Evolutionary conservation across 2,888 invertebrate species (phyloP).

Genomic region (Nowickia ferox): DNA sequence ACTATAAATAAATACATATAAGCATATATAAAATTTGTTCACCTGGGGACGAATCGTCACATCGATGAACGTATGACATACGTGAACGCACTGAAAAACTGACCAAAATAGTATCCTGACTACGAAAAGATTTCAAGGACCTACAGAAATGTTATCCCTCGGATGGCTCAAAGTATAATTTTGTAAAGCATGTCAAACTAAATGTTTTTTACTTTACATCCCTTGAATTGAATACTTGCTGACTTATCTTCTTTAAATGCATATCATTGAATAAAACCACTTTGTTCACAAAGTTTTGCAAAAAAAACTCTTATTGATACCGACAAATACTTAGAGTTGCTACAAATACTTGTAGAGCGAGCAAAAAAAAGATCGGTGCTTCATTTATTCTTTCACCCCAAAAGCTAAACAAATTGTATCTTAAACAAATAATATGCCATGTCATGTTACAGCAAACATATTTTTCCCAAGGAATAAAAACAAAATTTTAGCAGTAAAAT

Average conservation of each 20-base stretch:
- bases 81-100: too few relatives aligned
- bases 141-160: too few relatives aligned
- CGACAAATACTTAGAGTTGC: background rate
- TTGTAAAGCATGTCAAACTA: too few relatives aligned
- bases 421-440: constrained; percentile 35
- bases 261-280: background rate
- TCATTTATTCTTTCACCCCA: background rate
- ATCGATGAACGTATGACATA: too few relatives aligned
- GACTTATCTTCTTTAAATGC: background rate
- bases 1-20: too few relatives aligned
- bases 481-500: constrained; percentile 28
- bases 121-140: too few relatives aligned
- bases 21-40: too few relatives aligned
- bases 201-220: too few relatives aligned
- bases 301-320: background rate
- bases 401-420: constrained; percentile 5
- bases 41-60: too few relatives aligned
- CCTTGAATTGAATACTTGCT: too few relatives aligned
- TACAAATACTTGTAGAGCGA: background rate
- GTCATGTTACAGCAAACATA: constrained; percentile 21
- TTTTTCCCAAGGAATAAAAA: background rate
- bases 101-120: too few relatives aligned
- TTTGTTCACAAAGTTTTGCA: background rate
- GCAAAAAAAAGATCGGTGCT: background rate
- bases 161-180: too few relatives aligned